phyloP scores from a whole-genome alignment of 2,888 invertebrate genomes.

The Mermis nigrescens region DNA sequence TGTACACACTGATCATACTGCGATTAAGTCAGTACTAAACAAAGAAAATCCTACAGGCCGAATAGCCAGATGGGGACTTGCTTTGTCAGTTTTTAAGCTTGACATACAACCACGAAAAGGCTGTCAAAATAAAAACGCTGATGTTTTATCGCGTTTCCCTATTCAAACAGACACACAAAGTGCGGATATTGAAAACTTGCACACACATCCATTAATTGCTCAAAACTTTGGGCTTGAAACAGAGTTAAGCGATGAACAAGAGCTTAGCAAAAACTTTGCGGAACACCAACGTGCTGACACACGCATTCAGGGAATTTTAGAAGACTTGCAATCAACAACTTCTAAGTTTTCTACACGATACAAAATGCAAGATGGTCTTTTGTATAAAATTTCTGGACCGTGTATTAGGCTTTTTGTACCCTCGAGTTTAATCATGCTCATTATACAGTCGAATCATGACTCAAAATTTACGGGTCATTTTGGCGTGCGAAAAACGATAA shows the following conservation, averaged over 20 bases:
- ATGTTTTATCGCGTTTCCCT: slow-evolving; percentile 28
- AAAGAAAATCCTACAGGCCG: slow-evolving; percentile 34
- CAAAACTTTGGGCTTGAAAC: no score
- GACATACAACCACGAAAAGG: slow-evolving; percentile 26
- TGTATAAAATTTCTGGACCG: not conserved
- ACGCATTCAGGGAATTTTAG: not conserved
- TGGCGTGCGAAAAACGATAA: not conserved
- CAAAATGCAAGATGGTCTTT: not conserved
- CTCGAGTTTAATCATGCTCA: not conserved
- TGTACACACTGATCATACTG: slow-evolving; percentile 35
- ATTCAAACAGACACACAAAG: not conserved
- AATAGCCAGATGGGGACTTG: slow-evolving; percentile 35
- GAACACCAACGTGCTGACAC: not conserved
- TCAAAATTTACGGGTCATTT: not conserved
- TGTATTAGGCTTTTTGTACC: not conserved
- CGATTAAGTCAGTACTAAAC: slow-evolving; percentile 36
- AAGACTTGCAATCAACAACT: not conserved
- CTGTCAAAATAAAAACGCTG: slow-evolving; percentile 29
- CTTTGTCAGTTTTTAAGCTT: slow-evolving; percentile 16
- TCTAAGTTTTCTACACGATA: not conserved
- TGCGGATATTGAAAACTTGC: not conserved
- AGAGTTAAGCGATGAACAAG: no score
- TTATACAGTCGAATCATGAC: not conserved
- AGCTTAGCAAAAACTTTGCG: not conserved
- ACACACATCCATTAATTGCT: no score